Base-by-base conservation (phyloP, 1,140 invertebrate genomes). In the Leptinotarsa undecemlineata region DNA sequence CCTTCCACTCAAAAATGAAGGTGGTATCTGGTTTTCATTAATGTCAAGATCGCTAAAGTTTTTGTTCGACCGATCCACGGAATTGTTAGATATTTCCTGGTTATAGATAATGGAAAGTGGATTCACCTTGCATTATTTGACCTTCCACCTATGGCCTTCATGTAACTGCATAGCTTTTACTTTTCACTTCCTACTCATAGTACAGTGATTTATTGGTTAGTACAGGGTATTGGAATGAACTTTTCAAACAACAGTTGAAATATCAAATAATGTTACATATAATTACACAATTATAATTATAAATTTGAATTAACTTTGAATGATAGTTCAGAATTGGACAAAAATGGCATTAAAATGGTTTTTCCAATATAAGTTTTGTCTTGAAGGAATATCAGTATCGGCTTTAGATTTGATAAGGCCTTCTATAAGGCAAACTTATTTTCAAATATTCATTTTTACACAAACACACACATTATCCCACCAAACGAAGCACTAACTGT, bases 151-250 rank as follows among this genome's bases (percentile, higher is more conserved):
- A 62, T 62, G 21, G 21, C 60, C 60, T 62, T 21, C 60, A 6
- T 62, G 21, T 62, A 62, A 62, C 14, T 62, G 60, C 60, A 62
- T 62, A 62, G 21, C 60, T 62, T 19, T 62, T 62, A 62, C 60
- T 62, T 62, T 62, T 62, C 60, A 62, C 60, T 62, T 62, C 60
- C 60, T 62, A 62, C 60, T 62, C n/a, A 62, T n/a, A 62, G n/a
- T 21, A 21, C n/a, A 15, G n/a, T 21, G 60, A 62, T 21, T 17
- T n/a, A 19, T 62, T 19, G 21, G n/a, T n/a, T n/a, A 19, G 6
- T n/a, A 62, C 21, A n/a, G n/a, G n/a, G 60, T 62, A 21, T 62
- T n/a, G 21, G n/a, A 62, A 62, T 62, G n/a, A 21, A n/a, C 60
- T 19, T 21, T 17, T 19, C 6, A 1, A n/a, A 61, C 3, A n/a